Evolutionary conservation across 2,113 vertebrate genomes (phyloP).

Genomic region (Hydrochoerus hydrochaeris): DNA sequence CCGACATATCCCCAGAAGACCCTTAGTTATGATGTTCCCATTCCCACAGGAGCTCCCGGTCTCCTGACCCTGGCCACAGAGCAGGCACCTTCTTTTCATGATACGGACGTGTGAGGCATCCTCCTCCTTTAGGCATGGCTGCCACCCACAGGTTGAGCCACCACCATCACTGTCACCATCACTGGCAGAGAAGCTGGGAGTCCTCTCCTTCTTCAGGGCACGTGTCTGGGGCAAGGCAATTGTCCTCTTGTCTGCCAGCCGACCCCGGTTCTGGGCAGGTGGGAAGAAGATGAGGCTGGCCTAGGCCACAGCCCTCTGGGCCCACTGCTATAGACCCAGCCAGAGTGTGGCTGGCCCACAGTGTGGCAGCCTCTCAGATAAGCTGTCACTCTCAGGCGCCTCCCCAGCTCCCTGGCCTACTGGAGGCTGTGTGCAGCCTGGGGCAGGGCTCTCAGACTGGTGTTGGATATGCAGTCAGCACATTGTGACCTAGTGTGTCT

Average conservation of each 20-base stretch:
- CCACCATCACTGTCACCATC: slow-evolving; percentile 95
- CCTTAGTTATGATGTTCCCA: background rate
- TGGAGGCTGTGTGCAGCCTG: background rate
- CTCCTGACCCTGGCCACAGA: background rate
- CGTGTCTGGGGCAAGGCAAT: slow-evolving; percentile 92
- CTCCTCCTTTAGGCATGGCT: slow-evolving; percentile 94
- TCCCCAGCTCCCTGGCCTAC: background rate
- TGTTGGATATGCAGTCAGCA: no score
- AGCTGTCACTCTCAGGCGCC: background rate
- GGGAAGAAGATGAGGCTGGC: background rate
- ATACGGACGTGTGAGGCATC: slow-evolving; percentile 93
- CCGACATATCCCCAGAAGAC: background rate
- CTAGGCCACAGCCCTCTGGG: background rate
- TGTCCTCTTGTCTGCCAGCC: slow-evolving; percentile 97
- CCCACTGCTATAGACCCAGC: background rate
- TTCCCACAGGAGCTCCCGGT: background rate
- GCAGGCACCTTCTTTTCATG: slow-evolving; percentile 96
- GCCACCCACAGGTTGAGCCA: slow-evolving; percentile 90
- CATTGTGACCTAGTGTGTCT: fast-evolving
- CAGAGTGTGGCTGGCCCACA: background rate
- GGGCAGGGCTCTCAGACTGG: background rate
- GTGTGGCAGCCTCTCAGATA: background rate
- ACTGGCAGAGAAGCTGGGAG: slow-evolving; percentile 90
- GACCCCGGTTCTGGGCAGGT: slow-evolving; percentile 94
- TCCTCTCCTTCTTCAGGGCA: slow-evolving; percentile 94